A percentile compares a stretch with the other conserved stretches of the same genome.
phyloP scores from a whole-genome alignment of 2,113 vertebrate species.

The Tiliqua scincoides region DNA sequence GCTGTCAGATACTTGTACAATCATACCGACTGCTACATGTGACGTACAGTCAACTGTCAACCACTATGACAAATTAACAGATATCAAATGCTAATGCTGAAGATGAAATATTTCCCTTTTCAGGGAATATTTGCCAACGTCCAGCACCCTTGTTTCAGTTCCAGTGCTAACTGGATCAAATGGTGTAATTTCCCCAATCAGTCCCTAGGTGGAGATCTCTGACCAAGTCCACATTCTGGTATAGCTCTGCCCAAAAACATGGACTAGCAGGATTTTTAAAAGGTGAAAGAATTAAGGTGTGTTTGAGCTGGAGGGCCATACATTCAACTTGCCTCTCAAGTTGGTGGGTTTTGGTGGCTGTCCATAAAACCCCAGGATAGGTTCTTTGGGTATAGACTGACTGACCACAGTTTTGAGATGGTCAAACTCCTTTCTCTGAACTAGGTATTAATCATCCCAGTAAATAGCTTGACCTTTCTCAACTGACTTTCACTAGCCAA shows the following conservation, averaged over 20 bases:
- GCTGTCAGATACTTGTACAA: neutral
- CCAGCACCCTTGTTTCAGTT: neutral
- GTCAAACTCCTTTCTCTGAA: neutral
- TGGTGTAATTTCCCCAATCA: neutral
- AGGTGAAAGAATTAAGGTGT: neutral
- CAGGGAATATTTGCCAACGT: neutral
- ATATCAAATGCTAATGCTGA: neutral
- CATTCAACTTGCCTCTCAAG: neutral
- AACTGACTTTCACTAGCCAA: neutral
- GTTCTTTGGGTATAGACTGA: neutral
- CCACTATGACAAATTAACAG: neutral
- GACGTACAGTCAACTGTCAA: too few relatives aligned
- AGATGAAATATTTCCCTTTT: neutral
- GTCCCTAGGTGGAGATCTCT: slow-evolving; percentile 16
- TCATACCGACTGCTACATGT: neutral
- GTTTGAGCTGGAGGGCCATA: neutral
- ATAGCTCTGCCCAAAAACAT: neutral
- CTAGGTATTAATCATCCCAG: neutral
- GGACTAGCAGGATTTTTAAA: neutral
- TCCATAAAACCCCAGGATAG: neutral
- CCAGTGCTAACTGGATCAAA: neutral
- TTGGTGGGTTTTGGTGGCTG: neutral
- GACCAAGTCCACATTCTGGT: neutral
- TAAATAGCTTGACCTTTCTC: neutral
- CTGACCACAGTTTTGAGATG: neutral